These are phyloP conservation scores for Bos taurus DNA, from an alignment of 2,113 vertebrate genomes.

Conservation along the genomic window DNA sequence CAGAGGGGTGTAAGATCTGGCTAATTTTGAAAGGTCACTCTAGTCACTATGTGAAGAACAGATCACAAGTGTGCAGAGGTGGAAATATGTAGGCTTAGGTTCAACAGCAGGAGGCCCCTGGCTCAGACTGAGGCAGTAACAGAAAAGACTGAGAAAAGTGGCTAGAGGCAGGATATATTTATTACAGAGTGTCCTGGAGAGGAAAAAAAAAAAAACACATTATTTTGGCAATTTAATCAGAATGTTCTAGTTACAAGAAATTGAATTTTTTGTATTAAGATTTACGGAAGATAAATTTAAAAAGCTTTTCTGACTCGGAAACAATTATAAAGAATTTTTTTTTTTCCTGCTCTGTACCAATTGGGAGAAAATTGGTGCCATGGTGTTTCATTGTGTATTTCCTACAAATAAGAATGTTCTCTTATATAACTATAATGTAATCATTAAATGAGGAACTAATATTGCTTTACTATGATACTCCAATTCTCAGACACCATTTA, in stretches of 20 bases:
- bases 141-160: not conserved
- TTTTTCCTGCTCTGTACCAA: not conserved
- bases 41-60: not conserved
- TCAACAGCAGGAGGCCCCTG: not conserved
- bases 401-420: not conserved
- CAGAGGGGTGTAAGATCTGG: not conserved
- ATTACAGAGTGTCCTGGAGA: not conserved
- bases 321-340: not conserved
- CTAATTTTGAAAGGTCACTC: not conserved
- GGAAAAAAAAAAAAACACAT: not conserved
- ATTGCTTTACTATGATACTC: not conserved
- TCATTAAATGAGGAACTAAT: not conserved
- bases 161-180: not conserved
- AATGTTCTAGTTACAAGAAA: not conserved
- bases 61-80: not conserved
- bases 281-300: not conserved
- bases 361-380: not conserved
- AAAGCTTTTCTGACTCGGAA: not conserved
- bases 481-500: not conserved
- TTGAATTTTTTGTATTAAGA: not conserved
- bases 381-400: not conserved
- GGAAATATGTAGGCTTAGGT: not conserved
- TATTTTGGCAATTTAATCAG: not conserved
- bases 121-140: not conserved
- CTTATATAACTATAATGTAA: not conserved